Evolutionary conservation across 2,113 vertebrate genomes (phyloP).

Genomic region (Phaethon lepturus): DNA sequence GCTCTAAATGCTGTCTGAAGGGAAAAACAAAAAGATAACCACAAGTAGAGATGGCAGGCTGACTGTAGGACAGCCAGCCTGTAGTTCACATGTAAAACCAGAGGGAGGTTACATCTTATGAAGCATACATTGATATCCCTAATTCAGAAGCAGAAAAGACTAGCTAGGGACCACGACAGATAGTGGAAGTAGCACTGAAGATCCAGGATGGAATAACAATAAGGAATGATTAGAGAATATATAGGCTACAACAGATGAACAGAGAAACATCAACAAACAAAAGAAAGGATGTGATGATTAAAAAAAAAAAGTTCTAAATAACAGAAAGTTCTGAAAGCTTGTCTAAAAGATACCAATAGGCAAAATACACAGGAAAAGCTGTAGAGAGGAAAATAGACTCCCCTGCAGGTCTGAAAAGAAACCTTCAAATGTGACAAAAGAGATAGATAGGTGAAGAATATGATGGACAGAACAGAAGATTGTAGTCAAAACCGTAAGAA

Average conservation of each 20-base stretch:
- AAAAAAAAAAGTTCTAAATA: background rate
- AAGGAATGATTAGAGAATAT: background rate
- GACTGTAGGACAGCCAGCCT: background rate
- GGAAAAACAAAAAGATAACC: background rate
- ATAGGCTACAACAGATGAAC: background rate
- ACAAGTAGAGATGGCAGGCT: background rate
- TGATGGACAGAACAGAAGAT: background rate
- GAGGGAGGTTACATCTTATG: background rate
- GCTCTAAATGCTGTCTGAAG: background rate
- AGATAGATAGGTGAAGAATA: background rate
- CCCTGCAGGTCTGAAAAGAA: background rate
- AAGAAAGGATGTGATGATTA: background rate
- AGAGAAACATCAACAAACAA: background rate
- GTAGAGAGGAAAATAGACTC: background rate
- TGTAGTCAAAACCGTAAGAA: background rate
- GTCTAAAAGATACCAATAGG: background rate
- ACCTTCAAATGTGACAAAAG: background rate
- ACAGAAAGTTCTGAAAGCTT: background rate
- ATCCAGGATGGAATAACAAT: background rate
- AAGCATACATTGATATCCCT: background rate
- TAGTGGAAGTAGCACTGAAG: background rate
- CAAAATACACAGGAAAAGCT: background rate
- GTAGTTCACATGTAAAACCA: background rate
- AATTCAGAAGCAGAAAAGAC: background rate
- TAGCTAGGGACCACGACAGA: background rate